Base-by-base conservation (phyloP, 2,888 invertebrate genomes). In the Petrophora chlorosata region DNA sequence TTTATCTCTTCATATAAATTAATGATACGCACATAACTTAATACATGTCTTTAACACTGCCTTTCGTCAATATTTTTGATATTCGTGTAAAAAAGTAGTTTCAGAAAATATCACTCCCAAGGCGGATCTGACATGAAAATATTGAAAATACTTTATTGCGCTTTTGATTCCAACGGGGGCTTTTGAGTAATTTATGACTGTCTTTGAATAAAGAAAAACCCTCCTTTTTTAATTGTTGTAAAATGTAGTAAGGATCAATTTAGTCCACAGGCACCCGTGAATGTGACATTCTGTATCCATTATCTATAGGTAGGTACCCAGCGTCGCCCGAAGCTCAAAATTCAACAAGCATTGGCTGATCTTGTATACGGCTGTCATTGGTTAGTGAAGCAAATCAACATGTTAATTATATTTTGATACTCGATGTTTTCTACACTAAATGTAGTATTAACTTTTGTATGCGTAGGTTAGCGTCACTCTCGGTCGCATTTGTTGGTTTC, bases 361-460 rank as follows among this genome's bases (percentile, higher is more conserved):
- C 71, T 84, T 80, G 90, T 89, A 90, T 90, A 90, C 90, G 90
- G 86, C 90, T 89, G 88, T 85, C 73, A 85, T 86, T 82, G 90
- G 90, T 90, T 90, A 90, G 90, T 90, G 90, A 90, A 73, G 75
- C 83, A 84, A 85, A 85, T 82, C 73, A 80, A 80, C 76, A 76
- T 84, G 86, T 88, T 86, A 84, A 85, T 86, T 86, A 89, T 89
- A 89, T 90, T 90, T 90, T 90, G 89, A 90, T 90, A 90, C 79
- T 89, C 84, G 85, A 87, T 80, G 82, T 90, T 89, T 90, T 90
- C 85, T 89, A 90, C 84, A 88, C 76, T 82, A 80, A n/a, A 77
- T 64, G 83, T 84, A 82, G 86, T 83, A 78, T 80, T 79, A 80
- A 82, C 34, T 82, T 84, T 80, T 78, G 82, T 82, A 75, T 74